Evolutionary conservation across 2,113 vertebrate genomes (phyloP), one percentile per base, ranked within the genome.

Genomic region (Limanda limanda): DNA sequence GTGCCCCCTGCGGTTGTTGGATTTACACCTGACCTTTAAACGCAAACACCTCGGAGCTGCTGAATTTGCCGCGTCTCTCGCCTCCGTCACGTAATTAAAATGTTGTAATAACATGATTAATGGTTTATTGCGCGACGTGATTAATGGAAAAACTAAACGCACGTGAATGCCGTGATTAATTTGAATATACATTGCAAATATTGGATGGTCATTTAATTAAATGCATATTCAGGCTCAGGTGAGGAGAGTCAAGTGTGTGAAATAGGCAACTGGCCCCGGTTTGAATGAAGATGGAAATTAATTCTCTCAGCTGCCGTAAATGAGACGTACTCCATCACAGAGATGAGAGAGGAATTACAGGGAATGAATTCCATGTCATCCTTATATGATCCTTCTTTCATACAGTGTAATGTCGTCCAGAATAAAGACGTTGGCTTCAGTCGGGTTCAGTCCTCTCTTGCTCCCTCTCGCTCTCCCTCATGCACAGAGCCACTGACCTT

Each of bases 21-120:
- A 59, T 75, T 91, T 79, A 84, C 71, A 70, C 42, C 68, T 89
- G 85, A 91, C 85, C 82, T 93, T 91, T 90, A 77, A 71, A 74
- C 40, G 76, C 37, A 82, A 85, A 83, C 76, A 74, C 75, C 85
- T 84, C 71, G 0, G 45, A 80, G 83, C 80, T 78, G 70, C 77
- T 77, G 68, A 79, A 68, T 73, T 66, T 61, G 86, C 78, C 78
- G 81, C 79, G 78, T 75, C 7, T 13, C 60, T 57, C 5, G n/a
- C 68, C 59, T 68, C 64, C 57, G 76, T 72, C 71, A 85, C 42
- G 48, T 65, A 87, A 83, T 85, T 85, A 79, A n/a, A 69, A 54
- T 56, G 54, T 69, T 73, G 55, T 82, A 65, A 82, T 80, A 73
- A 78, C 18, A 63, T 82, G 86, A 92, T 87, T 80, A 83, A 92